These are phyloP conservation scores for Lasius fuliginosus DNA, from an alignment of 2,888 invertebrate species.

Conservation along the genomic window DNA sequence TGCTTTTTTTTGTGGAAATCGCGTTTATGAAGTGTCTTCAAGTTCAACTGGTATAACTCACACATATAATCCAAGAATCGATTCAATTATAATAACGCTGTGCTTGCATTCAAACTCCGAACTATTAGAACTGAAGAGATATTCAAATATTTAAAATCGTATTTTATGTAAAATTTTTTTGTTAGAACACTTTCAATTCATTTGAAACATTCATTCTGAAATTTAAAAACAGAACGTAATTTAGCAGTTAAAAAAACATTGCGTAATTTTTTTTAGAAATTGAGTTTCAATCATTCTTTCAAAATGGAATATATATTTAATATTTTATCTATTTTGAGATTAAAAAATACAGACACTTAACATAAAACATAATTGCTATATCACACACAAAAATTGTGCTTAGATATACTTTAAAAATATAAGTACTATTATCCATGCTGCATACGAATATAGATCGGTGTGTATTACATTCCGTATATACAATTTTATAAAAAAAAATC, in stretches of 20 bases:
- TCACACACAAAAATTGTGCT: not conserved
- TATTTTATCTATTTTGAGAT: not conserved
- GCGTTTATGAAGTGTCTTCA: not conserved
- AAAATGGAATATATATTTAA: not conserved
- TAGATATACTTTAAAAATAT: not conserved
- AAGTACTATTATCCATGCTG: not conserved
- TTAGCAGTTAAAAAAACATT: not conserved
- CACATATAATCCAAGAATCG: slow-evolving; percentile 14
- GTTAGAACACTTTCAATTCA: not conserved
- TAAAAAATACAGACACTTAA: not conserved
- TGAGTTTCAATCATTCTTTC: not conserved
- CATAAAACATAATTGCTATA: not conserved
- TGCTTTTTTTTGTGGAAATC: slow-evolving; percentile 56
- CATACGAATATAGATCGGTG: not conserved
- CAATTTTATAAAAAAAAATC: not conserved
- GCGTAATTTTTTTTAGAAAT: not conserved
- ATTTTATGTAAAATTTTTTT: not conserved
- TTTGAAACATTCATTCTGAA: not conserved
- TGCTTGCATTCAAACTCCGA: not conserved
- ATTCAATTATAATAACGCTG: not conserved
- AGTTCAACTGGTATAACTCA: slow-evolving; percentile 7
- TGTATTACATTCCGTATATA: not conserved
- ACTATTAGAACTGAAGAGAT: not conserved
- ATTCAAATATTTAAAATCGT: not conserved
- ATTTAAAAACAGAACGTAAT: not conserved